Evolutionary conservation across 2,888 invertebrate species (phyloP), one percentile per base, ranked within the genome.

Genomic region (Agonum fuliginosum): DNA sequence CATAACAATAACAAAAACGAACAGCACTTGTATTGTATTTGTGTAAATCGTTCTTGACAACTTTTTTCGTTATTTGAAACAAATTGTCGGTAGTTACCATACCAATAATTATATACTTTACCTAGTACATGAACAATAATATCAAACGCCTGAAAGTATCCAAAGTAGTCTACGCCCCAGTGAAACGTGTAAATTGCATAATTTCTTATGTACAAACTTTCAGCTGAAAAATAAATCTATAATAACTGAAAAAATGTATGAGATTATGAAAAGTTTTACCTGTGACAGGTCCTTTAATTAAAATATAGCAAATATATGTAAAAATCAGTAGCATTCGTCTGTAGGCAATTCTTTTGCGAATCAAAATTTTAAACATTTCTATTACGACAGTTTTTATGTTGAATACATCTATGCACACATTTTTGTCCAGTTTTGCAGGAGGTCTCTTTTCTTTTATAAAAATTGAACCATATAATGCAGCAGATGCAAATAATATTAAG

Each of bases 401-500:
- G 12, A 73, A 73, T 2, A 73, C 37, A 24, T 73, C 73, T 10
- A 73, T 10, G 24, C 73, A 73, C 0, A 62, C 6, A 62, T 73
- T 73, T 27, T 22, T 62, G n/a, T 73, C 30, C 17, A 8, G 22
- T 12, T 22, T 22, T 14, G 34, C 20, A 12, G 62, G 54, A 19
- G 8, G n/a, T 43, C 43, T 41, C 0, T 22, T 12, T 62, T 73
- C 73, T 24, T 73, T 73, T 10, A 73, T 62, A 10, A 41, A 58
- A 12, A 73, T 20, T 20, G 24, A 17, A 14, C 46, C 58, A 17
- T 73, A 73, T 1, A 62, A 4, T 10, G 43, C 8, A 43, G 73
- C 37, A 41, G 41, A 27, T 8, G 43, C 8, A 14, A 41, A 48
- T 10, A 73, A 24, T 8, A 62, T 3, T 6, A 73, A n/a, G 20